These are phyloP conservation scores for Leptopilina clavipes DNA, from an alignment of 1,140 invertebrate genomes.

Conservation along the genomic window DNA sequence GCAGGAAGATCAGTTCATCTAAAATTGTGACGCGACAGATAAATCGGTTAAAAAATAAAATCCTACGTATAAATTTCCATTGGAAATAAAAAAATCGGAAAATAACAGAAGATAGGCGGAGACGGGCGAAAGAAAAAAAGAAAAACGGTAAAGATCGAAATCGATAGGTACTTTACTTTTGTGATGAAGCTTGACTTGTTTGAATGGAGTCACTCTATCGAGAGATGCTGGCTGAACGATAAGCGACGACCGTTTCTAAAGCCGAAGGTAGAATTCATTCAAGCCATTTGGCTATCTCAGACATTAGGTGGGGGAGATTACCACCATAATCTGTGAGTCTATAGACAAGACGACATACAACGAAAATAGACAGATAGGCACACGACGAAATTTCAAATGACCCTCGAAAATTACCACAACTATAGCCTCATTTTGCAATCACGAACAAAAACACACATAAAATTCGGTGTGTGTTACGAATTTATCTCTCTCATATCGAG, in stretches of 20 bases:
- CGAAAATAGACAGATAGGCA: conserved; percentile 28
- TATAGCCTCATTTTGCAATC: conserved; percentile 6
- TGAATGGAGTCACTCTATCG: conserved; percentile 52
- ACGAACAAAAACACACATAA: not conserved
- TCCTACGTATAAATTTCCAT: no score
- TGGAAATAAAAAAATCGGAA: not conserved
- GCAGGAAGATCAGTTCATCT: no score
- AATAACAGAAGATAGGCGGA: not conserved
- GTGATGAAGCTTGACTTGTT: conserved; percentile 46
- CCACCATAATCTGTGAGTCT: conserved; percentile 18
- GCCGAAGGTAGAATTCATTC: conserved; percentile 50
- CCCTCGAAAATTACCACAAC: not conserved
- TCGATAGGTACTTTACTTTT: conserved; percentile 57
- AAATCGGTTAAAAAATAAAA: no score
- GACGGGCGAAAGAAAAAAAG: not conserved
- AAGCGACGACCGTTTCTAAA: conserved; percentile 53
- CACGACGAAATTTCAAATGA: not conserved
- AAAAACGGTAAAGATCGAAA: conserved; percentile 51
- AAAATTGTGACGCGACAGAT: no score
- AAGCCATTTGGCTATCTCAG: conserved; percentile 60
- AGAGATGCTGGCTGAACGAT: conserved; percentile 55
- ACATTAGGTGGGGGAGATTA: conserved; percentile 44
- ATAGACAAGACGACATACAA: conserved; percentile 6
- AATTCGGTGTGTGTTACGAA: not conserved
- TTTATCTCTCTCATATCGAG: not conserved